Evolutionary conservation across 2,113 vertebrate species (phyloP).

Genomic region (Actinemys pallida): DNA sequence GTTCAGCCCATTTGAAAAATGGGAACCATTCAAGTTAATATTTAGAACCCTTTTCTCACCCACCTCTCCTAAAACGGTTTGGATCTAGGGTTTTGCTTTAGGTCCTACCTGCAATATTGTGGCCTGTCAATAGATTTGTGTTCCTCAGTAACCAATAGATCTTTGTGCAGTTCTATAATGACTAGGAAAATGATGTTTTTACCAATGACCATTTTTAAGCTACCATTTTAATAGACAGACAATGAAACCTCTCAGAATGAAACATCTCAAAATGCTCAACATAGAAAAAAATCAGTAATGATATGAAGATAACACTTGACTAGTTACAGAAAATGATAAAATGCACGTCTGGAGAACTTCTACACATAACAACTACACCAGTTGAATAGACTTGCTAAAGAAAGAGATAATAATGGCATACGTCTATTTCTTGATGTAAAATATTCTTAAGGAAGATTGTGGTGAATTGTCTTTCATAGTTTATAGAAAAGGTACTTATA

Average conservation of each 20-base stretch:
- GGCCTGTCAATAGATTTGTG: neutral
- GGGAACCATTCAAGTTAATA: neutral
- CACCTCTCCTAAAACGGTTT: neutral
- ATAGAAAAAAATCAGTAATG: neutral
- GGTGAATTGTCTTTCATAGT: conserved; percentile 51
- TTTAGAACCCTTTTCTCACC: neutral
- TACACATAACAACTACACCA: neutral
- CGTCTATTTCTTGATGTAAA: conserved; percentile 32
- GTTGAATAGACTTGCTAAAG: conserved; percentile 12
- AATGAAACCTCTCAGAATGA: neutral
- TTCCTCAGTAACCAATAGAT: neutral
- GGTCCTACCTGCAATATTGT: neutral
- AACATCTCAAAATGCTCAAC: neutral
- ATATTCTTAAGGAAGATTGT: conserved; percentile 45
- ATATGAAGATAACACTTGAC: neutral
- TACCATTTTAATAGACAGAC: neutral
- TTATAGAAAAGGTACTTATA: conserved; percentile 41
- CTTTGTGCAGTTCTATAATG: neutral
- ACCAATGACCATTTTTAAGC: neutral
- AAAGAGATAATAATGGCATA: neutral
- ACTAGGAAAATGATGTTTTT: neutral
- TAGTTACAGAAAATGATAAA: neutral
- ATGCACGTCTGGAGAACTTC: neutral
- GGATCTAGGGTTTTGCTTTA: neutral
- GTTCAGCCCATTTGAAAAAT: neutral